phyloP scores from a whole-genome alignment of 2,113 vertebrate genomes.

The Rhombomys opimus region DNA sequence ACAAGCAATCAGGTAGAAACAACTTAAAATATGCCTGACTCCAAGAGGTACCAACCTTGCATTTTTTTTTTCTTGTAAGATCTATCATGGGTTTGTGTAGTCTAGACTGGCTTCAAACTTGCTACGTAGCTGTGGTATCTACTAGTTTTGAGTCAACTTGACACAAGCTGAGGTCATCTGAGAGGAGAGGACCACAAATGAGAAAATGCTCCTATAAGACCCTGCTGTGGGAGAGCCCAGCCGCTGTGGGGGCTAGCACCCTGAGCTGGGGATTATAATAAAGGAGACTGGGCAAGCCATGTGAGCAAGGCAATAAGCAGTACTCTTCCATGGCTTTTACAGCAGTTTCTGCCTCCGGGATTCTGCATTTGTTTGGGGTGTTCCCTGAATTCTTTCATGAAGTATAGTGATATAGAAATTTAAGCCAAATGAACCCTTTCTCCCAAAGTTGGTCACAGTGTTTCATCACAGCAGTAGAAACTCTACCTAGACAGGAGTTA shows the following conservation, averaged over 20 bases:
- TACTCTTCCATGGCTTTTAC: too few species aligned
- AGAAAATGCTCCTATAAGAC: not conserved
- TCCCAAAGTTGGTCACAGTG: not conserved
- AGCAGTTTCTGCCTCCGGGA: too few species aligned
- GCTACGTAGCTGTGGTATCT: not conserved
- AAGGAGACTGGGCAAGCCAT: not conserved
- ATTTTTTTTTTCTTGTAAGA: conserved; percentile 12
- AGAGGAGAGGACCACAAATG: not conserved
- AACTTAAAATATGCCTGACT: conserved; percentile 45
- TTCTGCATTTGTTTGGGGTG: not conserved
- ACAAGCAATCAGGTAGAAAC: not conserved
- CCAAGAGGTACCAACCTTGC: not conserved
- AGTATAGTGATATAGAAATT: not conserved
- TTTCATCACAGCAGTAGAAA: not conserved
- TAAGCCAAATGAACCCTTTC: not conserved
- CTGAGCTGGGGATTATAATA: not conserved
- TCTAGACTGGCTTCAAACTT: not conserved
- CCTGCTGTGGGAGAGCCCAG: not conserved
- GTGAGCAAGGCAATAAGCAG: too few species aligned
- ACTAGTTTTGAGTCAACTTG: not conserved
- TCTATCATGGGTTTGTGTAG: not conserved
- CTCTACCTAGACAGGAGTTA: not conserved
- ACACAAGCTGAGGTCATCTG: not conserved
- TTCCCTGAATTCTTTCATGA: not conserved
- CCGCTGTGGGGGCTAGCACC: not conserved